Base-by-base conservation (phyloP, 2,888 invertebrate genomes). In the Amblyjoppa proteus region DNA sequence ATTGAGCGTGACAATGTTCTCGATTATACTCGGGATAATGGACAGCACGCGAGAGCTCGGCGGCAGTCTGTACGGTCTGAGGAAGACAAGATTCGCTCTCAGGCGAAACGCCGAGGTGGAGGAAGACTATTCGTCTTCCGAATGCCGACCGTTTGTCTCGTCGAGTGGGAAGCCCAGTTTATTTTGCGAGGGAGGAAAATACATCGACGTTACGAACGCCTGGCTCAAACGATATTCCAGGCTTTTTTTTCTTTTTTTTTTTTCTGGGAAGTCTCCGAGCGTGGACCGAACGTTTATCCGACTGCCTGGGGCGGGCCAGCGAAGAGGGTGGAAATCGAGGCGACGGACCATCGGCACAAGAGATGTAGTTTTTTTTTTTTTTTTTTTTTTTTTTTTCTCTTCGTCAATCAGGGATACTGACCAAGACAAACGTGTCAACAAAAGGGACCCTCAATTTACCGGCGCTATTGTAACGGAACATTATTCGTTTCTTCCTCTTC, bases 121-220 rank as follows among this genome's bases (percentile, higher is more conserved):
- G 45, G 20, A 28, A 45, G 71, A 64, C 84, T 31, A 84, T 84
- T 76, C 70, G 73, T 75, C 76, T 80, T 73, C 68, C 71, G 56
- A 64, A 75, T 80, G 56, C 56, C 75, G 71, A 49, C 56, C 83
- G 83, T 84, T 80, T 80, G 80, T 84, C 83, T 76, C 75, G 75
- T 71, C 70, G 75, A 56, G 61, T 74, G 75, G 51, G 53, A 66
- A 53, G 53, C 25, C 45, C 66, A 68, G 80, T 84, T 84, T 80
- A 77, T 84, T 73, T 69, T 13, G 45, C 28, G 41, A 38, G 58
- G 69, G 53, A 61, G 68, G 76, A 61, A 78, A 84, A 58, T 71
- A 71, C 70, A 66, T n/a, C 38, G 71, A 76, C 31, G 58, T 45
- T 81, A 71, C 76, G 76, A 84, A 76, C 51, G 80, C 34, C 51